These are phyloP conservation scores for Aphelinus certus DNA, from an alignment of 1,140 invertebrate species.

Conservation along the genomic window DNA sequence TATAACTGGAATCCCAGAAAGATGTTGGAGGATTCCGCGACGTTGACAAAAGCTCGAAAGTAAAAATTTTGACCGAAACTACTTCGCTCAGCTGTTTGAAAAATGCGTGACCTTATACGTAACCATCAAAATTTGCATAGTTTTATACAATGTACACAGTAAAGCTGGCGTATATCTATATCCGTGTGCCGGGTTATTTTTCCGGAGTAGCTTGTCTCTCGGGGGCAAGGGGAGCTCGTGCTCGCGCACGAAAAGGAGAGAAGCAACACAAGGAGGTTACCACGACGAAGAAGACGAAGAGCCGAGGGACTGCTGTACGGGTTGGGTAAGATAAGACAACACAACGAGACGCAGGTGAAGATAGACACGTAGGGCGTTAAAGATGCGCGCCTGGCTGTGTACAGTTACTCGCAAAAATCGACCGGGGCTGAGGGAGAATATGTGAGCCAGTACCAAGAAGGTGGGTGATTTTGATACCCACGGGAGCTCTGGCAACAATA, in stretches of 20 bases:
- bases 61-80: conserved; percentile 25
- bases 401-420: conserved; percentile 5
- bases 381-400: neutral
- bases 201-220: neutral
- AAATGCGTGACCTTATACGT: conserved; percentile 22
- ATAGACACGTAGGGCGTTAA: conserved; percentile 14
- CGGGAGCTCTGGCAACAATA: too few relatives aligned
- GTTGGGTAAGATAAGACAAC: conserved; percentile 1
- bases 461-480: too few relatives aligned
- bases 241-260: conserved; percentile 8
- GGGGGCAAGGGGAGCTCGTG: neutral
- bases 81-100: conserved; percentile 21
- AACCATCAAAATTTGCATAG: conserved; percentile 35
- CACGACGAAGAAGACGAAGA: conserved; percentile 24
- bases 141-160: conserved; percentile 18
- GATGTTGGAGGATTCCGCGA: too few relatives aligned
- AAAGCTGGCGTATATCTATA: conserved; percentile 8
- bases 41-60: too few relatives aligned
- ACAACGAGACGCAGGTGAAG: neutral
- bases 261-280: conserved; percentile 23
- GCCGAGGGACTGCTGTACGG: conserved; percentile 7
- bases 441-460: too few relatives aligned
- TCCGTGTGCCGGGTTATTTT: conserved; percentile 28
- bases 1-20: too few relatives aligned
- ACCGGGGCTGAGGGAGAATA: neutral